Percentiles rank a stretch among this genome's conserved stretches.
phyloP scores from a whole-genome alignment of 2,113 vertebrate genomes.

The Eolophus roseicapilla region DNA sequence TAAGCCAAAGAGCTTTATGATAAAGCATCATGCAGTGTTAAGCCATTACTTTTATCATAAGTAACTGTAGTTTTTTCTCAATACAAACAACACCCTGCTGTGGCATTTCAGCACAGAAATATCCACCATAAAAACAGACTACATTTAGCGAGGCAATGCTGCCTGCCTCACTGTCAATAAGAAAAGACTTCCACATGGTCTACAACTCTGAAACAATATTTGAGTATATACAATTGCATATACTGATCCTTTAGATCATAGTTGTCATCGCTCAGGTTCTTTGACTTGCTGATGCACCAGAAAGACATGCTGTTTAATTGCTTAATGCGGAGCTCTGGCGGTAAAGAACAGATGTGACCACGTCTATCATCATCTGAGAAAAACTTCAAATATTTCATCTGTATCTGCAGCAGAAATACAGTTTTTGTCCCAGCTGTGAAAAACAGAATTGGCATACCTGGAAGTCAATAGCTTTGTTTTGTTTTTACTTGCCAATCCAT shows the following conservation, averaged over 20 bases:
- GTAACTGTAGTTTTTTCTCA: neutral
- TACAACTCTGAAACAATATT: neutral
- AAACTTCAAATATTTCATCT: neutral
- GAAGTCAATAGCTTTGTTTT: neutral
- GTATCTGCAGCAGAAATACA: neutral
- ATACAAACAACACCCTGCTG: neutral
- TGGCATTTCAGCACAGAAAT: neutral
- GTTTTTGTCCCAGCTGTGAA: neutral
- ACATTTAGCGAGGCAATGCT: neutral
- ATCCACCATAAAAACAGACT: neutral
- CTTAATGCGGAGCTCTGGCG: neutral
- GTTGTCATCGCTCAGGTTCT: neutral
- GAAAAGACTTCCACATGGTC: neutral
- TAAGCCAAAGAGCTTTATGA: neutral
- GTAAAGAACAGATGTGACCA: neutral
- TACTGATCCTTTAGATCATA: neutral
- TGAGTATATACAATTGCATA: neutral
- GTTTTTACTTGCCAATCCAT: neutral
- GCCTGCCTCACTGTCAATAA: neutral
- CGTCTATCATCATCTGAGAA: neutral
- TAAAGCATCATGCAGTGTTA: neutral
- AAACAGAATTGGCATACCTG: neutral
- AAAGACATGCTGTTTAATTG: neutral
- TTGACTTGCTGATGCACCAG: neutral
- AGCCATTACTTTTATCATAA: neutral